These are phyloP conservation scores for Bos indicus DNA, from an alignment of 2,113 vertebrate genomes.

Conservation along the genomic window DNA sequence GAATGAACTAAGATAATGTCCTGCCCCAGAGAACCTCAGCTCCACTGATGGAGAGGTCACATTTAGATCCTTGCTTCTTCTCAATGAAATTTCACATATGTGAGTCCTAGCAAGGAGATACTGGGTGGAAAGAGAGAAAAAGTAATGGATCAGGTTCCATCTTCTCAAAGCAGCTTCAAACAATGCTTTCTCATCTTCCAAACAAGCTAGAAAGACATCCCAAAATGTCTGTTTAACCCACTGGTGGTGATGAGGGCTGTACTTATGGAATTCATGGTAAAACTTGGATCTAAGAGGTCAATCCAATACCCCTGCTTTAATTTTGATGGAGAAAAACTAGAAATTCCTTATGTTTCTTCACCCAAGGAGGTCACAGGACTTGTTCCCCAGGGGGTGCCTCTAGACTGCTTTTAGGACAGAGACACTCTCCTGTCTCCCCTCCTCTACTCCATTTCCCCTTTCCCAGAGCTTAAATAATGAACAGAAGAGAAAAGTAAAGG, in stretches of 20 bases:
- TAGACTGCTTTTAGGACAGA: slow-evolving; percentile 68
- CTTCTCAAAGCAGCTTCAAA: slow-evolving; percentile 38
- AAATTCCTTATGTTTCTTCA: background rate
- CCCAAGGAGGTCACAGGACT: slow-evolving; percentile 44
- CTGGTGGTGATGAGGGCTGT: slow-evolving; percentile 26
- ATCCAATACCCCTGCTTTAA: background rate
- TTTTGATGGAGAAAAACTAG: background rate
- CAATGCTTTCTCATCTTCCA: slow-evolving; percentile 44
- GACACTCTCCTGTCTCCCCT: slow-evolving; percentile 41
- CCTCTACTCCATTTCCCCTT: slow-evolving; percentile 40
- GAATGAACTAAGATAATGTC: background rate
- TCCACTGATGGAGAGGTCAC: background rate
- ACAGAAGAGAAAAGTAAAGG: slow-evolving; percentile 69
- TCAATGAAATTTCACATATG: background rate
- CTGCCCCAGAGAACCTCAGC: background rate
- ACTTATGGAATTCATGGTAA: slow-evolving; percentile 16
- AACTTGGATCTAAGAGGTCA: background rate
- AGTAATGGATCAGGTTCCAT: too few species aligned
- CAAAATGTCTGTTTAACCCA: slow-evolving; percentile 23
- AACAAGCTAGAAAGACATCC: slow-evolving; percentile 28
- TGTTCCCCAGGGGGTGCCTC: slow-evolving; percentile 57
- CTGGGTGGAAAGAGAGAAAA: too few species aligned
- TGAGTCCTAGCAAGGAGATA: background rate
- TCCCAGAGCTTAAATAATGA: slow-evolving; percentile 78
- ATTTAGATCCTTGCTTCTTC: background rate